Evolutionary conservation across 2,113 vertebrate species (phyloP).

Genomic region (Astur gentilis): DNA sequence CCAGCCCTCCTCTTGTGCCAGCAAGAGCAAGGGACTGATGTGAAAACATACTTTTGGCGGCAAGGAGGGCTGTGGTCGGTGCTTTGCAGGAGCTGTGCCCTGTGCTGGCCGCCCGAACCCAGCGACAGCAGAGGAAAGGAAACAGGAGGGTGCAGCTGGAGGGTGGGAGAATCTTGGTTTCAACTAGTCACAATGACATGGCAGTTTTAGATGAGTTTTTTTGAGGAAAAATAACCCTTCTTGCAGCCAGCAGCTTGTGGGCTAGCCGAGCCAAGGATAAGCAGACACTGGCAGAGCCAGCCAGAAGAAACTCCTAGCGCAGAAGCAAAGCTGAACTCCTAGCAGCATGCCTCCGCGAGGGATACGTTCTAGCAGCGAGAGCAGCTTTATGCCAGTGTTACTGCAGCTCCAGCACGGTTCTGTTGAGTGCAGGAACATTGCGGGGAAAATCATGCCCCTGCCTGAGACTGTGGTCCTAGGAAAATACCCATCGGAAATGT

Average conservation of each 20-base stretch:
- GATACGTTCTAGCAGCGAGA: rapidly evolving
- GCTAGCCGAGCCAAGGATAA: background rate
- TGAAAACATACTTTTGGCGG: background rate
- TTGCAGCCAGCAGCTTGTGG: background rate
- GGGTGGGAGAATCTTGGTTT: background rate
- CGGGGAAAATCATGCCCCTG: background rate
- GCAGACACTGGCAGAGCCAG: background rate
- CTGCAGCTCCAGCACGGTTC: background rate
- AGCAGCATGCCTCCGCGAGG: background rate
- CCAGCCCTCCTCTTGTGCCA: background rate
- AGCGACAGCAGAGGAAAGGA: background rate
- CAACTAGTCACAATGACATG: background rate
- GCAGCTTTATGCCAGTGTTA: background rate
- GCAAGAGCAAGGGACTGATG: background rate
- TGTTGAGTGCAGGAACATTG: background rate
- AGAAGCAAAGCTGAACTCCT: background rate
- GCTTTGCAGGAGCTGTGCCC: background rate
- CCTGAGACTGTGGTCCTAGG: background rate
- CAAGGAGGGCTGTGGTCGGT: background rate
- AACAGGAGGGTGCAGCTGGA: background rate
- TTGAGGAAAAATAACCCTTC: background rate
- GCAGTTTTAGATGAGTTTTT: background rate
- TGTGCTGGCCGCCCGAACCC: rapidly evolving
- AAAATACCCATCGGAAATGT: background rate
- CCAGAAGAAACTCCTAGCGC: background rate